phyloP scores from a whole-genome alignment of 37 sponge, comb jelly and placozoan species.

The Dysidea cf. avara region DNA sequence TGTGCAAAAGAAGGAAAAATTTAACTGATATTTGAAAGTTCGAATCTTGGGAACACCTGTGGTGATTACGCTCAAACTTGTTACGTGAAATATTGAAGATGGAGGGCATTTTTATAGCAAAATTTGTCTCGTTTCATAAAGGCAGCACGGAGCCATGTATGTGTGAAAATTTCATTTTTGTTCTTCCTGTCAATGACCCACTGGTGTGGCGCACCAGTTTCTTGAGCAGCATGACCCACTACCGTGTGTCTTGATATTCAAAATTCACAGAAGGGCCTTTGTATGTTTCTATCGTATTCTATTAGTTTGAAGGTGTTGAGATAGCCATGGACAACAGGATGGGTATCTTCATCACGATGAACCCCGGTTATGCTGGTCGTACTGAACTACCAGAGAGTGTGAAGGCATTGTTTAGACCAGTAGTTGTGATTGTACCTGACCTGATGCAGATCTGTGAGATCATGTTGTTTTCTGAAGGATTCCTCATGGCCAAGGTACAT shows the following conservation, averaged over 20 bases:
- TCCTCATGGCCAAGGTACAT: constrained; percentile 92
- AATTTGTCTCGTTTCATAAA: too few species aligned
- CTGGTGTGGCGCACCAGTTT: too few species aligned
- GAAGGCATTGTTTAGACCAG: constrained; percentile 97
- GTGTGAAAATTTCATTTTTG: not conserved
- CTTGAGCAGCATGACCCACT: not conserved
- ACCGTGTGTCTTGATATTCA: not conserved
- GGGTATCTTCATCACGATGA: constrained; percentile 99
- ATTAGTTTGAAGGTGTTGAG: constrained; percentile 96
- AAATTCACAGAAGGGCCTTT: too few species aligned
- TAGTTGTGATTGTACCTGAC: constrained; percentile 99
- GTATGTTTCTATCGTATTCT: not conserved
- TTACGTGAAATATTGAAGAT: too few species aligned
- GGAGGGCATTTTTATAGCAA: too few species aligned
- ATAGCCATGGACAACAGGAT: constrained; percentile 90
- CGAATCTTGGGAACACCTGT: too few species aligned
- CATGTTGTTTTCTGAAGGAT: constrained; percentile 99
- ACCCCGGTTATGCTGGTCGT: constrained; percentile 99
- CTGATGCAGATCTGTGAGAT: constrained; percentile 99
- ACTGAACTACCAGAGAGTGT: constrained; percentile 99
- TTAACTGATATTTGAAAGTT: too few species aligned
- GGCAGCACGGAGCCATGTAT: too few species aligned
- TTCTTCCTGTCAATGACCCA: too few species aligned
- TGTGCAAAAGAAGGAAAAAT: too few species aligned
- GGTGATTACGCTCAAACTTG: too few species aligned